Conservation (phyloP, 2,888 invertebrate species). For the Podabrus alpinus region DNA sequence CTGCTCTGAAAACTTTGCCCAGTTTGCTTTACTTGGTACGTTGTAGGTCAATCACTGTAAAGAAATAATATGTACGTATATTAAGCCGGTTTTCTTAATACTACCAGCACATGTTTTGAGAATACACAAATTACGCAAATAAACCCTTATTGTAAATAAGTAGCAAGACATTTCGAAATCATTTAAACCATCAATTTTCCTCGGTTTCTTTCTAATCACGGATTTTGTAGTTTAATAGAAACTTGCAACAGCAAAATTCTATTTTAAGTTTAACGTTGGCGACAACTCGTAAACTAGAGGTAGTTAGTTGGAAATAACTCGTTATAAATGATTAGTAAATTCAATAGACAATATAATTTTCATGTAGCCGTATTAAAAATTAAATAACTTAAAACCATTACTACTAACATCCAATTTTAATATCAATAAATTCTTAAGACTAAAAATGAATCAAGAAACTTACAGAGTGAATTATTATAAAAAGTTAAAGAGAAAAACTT, state of each 20-base stretch:
- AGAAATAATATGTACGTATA: neutral
- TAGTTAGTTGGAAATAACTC: neutral
- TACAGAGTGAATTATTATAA: neutral
- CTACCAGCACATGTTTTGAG: neutral
- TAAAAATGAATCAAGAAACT: neutral
- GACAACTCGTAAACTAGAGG: neutral
- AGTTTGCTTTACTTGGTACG: neutral
- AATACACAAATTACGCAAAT: neutral
- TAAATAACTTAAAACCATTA: neutral
- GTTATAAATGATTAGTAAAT: neutral
- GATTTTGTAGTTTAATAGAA: neutral
- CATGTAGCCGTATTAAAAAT: neutral
- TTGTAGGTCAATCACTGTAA: neutral
- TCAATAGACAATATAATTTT: neutral
- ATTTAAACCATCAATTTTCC: neutral
- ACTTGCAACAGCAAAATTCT: neutral
- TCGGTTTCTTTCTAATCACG: neutral
- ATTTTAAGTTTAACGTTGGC: neutral
- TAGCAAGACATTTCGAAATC: neutral
- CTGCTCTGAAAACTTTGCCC: neutral
- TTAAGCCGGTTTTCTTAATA: neutral
- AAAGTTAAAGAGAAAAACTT: neutral
- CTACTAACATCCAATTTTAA: neutral
- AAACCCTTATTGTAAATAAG: neutral
- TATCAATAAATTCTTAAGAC: neutral